Evolutionary conservation across 2,888 invertebrate genomes (phyloP).

Genomic region (Eristalinus sepulchralis): DNA sequence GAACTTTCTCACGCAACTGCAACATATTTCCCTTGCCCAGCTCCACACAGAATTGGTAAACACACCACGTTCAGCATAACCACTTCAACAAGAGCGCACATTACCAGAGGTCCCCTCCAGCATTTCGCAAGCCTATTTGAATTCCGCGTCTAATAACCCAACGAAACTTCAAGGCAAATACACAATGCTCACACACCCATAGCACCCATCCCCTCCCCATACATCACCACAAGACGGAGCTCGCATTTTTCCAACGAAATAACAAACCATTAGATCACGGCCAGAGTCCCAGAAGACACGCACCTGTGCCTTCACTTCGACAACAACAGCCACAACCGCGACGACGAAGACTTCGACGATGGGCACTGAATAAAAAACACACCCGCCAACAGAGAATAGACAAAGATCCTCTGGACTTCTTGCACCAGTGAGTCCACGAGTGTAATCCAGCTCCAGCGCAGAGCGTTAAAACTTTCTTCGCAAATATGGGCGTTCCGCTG

Average conservation of each 20-base stretch:
- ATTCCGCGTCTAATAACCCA: neutral
- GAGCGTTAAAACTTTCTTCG: slow-evolving; percentile 54
- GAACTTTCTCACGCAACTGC: no score
- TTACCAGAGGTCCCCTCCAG: neutral
- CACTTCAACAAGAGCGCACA: neutral
- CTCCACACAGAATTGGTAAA: neutral
- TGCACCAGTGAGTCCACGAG: slow-evolving; percentile 34
- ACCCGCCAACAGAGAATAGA: neutral
- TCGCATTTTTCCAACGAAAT: neutral
- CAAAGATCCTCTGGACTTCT: slow-evolving; percentile 16
- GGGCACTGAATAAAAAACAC: slow-evolving; percentile 10
- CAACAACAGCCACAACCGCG: neutral
- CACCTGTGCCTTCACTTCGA: slow-evolving; percentile 14
- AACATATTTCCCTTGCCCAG: neutral
- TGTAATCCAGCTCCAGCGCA: slow-evolving; percentile 5
- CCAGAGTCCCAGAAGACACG: slow-evolving; percentile 32
- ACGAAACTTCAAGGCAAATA: slow-evolving; percentile 2
- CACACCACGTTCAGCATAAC: neutral
- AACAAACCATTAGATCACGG: slow-evolving; percentile 37
- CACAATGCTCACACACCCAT: slow-evolving; percentile 1
- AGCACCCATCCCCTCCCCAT: neutral
- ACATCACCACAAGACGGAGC: no score
- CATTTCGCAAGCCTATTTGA: slow-evolving; percentile 3
- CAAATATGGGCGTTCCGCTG: slow-evolving; percentile 55
- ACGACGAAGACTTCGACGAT: neutral